phyloP scores from a whole-genome alignment of 2,113 vertebrate genomes.

The Thunnus thynnus region DNA sequence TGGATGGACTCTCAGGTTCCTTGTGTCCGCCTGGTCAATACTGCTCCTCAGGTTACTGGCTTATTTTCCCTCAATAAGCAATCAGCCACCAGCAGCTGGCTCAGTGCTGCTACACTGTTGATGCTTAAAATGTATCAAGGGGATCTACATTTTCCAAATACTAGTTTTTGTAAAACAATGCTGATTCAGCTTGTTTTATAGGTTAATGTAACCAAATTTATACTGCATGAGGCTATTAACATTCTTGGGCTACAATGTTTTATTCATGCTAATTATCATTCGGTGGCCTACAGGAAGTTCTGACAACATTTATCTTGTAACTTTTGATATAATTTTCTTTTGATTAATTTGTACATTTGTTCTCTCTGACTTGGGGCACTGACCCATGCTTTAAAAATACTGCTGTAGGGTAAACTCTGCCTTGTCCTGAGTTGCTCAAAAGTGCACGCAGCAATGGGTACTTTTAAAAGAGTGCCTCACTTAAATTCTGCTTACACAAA shows the following conservation, averaged over 20 bases:
- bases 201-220: constrained; percentile 60
- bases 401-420: constrained; percentile 32
- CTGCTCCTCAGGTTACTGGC: constrained; percentile 87
- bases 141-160: constrained; percentile 20
- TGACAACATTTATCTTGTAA: constrained; percentile 61
- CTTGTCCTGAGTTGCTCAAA: neutral
- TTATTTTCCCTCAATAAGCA: constrained; percentile 1
- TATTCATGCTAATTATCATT: constrained; percentile 71
- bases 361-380: constrained; percentile 31
- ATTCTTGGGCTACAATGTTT: constrained; percentile 50
- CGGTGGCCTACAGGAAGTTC: constrained; percentile 42
- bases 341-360: constrained; percentile 50
- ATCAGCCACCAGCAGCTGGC: constrained; percentile 6
- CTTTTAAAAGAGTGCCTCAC: neutral
- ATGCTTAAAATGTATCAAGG: constrained; percentile 6
- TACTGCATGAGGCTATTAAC: constrained; percentile 36
- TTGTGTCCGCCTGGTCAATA: constrained; percentile 90
- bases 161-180: constrained; percentile 3
- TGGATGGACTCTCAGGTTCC: constrained; percentile 83
- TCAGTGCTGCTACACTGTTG: neutral
- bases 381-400: constrained; percentile 37
- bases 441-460: neutral
- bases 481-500: constrained; percentile 21
- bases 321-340: constrained; percentile 29
- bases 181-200: constrained; percentile 24